These are phyloP conservation scores for Drosophila tanythrix DNA, from an alignment of 2,888 invertebrate genomes.

Conservation along the genomic window DNA sequence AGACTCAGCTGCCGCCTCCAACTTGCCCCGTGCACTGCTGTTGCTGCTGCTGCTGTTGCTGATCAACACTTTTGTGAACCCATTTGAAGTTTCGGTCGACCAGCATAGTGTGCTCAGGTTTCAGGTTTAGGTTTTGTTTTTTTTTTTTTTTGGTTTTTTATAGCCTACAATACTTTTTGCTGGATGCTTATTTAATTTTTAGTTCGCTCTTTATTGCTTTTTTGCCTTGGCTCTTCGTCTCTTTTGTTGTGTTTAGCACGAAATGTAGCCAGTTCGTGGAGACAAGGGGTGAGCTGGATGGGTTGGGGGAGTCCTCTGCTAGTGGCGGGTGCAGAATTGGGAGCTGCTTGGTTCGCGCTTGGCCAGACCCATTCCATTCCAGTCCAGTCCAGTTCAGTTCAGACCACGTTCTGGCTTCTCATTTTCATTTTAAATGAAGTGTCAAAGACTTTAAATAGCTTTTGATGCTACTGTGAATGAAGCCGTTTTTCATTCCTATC, in stretches of 20 bases:
- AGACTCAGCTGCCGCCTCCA: conserved; percentile 8
- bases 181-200: conserved; percentile 45
- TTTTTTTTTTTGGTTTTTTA: conserved; percentile 40
- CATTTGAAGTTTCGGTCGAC: conserved; percentile 57
- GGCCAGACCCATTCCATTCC: background rate
- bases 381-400: background rate
- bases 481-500: conserved; percentile 69
- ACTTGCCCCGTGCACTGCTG: background rate
- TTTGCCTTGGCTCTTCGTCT: conserved; percentile 44
- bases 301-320: too few species aligned
- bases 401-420: conserved; percentile 53
- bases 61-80: conserved; percentile 56
- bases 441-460: conserved; percentile 81
- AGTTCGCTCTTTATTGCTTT: conserved; percentile 46
- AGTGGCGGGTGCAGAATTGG: conserved; percentile 31
- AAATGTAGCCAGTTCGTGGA: conserved; percentile 54
- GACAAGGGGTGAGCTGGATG: background rate
- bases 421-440: conserved; percentile 81
- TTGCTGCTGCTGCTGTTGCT: conserved; percentile 8
- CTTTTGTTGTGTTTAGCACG: conserved; percentile 72
- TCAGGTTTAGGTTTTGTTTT: conserved; percentile 67
- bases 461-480: conserved; percentile 80
- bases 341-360: background rate
- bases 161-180: conserved; percentile 58
- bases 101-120: conserved; percentile 76